Conservation (phyloP, 92 coral and sea anemone genomes). For the Zoanthus solanderi region DNA sequence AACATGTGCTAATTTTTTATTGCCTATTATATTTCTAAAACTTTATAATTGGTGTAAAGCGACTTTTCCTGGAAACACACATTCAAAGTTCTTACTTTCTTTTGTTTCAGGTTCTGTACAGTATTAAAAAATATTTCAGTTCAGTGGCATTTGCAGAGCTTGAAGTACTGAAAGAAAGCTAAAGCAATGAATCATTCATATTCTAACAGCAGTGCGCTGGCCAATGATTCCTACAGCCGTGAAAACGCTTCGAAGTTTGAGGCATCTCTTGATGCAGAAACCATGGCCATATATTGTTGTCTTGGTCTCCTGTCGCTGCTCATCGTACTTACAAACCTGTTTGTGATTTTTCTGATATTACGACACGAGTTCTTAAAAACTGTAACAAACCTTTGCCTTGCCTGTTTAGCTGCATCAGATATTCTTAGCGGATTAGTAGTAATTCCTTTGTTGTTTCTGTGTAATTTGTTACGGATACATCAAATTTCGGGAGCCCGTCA, state of each 20-base stretch:
- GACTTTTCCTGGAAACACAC: too few species aligned
- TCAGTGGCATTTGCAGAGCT: neutral
- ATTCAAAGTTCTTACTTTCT: neutral
- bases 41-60: too few species aligned
- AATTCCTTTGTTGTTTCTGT: slow-evolving; percentile 73
- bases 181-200: neutral
- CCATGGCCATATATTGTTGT: slow-evolving; percentile 10
- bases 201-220: neutral
- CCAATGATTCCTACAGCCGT: neutral
- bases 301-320: slow-evolving; percentile 39
- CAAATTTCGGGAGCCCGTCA: neutral
- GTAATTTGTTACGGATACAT: slow-evolving; percentile 35
- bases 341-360: slow-evolving; percentile 67
- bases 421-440: slow-evolving; percentile 74
- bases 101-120: neutral
- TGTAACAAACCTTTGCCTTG: slow-evolving; percentile 75
- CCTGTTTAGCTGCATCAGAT: slow-evolving; percentile 78
- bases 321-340: slow-evolving; percentile 60
- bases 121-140: neutral
- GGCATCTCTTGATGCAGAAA: neutral
- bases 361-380: slow-evolving; percentile 61
- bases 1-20: too few species aligned
- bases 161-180: neutral
- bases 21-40: too few species aligned
- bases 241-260: neutral